Percentiles rank a stretch among this genome's conserved stretches.
Conservation (phyloP, 2,797 vertebrate genomes). For the Urosaurus nigricauda region DNA sequence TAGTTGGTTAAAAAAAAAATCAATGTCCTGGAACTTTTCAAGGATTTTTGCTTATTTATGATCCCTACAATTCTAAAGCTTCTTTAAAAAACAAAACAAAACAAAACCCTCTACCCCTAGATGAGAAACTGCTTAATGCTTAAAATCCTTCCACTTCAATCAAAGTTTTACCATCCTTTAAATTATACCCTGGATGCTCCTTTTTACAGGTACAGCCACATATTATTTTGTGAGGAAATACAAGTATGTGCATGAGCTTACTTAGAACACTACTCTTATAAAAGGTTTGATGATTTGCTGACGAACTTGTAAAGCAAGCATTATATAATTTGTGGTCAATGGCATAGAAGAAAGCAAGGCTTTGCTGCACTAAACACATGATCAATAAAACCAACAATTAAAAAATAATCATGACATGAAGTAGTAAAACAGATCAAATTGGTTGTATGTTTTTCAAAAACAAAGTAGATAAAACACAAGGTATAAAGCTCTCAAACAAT, state of each 20-base stretch:
- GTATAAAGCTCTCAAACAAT: conserved; percentile 22
- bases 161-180: conserved; percentile 37
- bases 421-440: conserved; percentile 14
- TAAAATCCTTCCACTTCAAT: conserved; percentile 26
- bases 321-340: not conserved
- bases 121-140: conserved; percentile 32
- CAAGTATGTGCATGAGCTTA: conserved; percentile 22
- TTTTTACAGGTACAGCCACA: conserved; percentile 49
- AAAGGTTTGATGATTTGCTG: not conserved
- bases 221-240: conserved; percentile 31
- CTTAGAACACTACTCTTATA: not conserved
- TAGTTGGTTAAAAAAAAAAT: conserved; percentile 22
- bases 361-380: not conserved
- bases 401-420: conserved; percentile 24
- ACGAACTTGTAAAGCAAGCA: conserved; percentile 23
- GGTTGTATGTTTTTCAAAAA: not conserved
- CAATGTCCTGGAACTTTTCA: conserved; percentile 29
- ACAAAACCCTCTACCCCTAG: not conserved
- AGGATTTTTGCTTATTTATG: conserved; percentile 15
- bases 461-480: not conserved
- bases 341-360: not conserved
- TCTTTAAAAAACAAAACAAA: not conserved
- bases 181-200: conserved; percentile 41
- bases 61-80: not conserved
- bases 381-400: conserved; percentile 25